Evolutionary conservation across 2,113 vertebrate genomes (phyloP), one percentile per base, ranked within the genome.

Genomic region (Osmerus mordax): DNA sequence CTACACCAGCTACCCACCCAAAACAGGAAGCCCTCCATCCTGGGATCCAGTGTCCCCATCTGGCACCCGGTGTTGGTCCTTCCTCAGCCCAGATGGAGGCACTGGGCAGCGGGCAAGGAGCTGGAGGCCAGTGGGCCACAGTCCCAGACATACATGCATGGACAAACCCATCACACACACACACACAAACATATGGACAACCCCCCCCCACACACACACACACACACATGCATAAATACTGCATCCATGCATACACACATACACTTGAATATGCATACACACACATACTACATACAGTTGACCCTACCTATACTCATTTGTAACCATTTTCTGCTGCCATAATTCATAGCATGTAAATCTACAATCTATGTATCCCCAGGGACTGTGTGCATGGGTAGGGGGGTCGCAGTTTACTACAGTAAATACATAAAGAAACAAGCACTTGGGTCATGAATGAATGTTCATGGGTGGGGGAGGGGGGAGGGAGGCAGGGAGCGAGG

Each of bases 391-490:
- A 32, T 70, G 18, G 29, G 9, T 23, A 13, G 58, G 60, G 60
- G 41, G 41, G 8, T 47, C 12, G 8, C 9, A 12, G 8, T 47
- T 47, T 47, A 47, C 41, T 47, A 47, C 41, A 2, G 41, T 11
- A 11, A 47, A 9, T 11, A 47, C 41, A 47, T 9, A 47, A 1
- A 47, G 9, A 12, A 47, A 47, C 41, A 47, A 47, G 41, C 41
- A 19, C 62, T 23, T 47, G 28, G 16, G 23, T 47, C 29, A 65
- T 70, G 69, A 71, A 76, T 71, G 67, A 56, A 74, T 28, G 61
- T 6, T 16, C 19, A 3, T 23, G 59, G 9, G 59, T 69, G 58
- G 73, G 8, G 32, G 55, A 51, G 70, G 62, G 28, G 52, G 23
- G 70, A 23, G 51, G 32, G 32, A 13, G 23, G 65, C 6, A 32